Base-by-base conservation (phyloP, 2,888 invertebrate species). In the Scrobipalpa costella region DNA sequence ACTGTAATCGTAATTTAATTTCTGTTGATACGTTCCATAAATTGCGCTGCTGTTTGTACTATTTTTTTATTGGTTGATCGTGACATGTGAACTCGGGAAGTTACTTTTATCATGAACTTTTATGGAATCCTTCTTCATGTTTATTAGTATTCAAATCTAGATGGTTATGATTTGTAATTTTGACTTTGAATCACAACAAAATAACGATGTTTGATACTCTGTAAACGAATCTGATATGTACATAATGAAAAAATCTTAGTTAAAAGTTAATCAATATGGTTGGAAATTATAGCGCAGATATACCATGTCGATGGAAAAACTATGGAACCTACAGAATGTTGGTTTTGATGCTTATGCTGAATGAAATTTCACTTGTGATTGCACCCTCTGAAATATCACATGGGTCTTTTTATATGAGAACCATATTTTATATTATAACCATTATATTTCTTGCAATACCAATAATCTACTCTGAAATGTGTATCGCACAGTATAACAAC, bases 331-430 rank as follows among this genome's bases (percentile, higher is more conserved):
- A 87, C 67, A 84, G 73, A 75, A 66, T 86, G 13, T 67, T 90
- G 13, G 8, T 90, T 61, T 86, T 83, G 80, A 80, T 78, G 33
- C 88, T 86, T 85, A 88, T 88, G 88, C 73, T 88, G 76, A 87
- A 86, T 63, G 88, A 90, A 73, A 69, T 77, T 7, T 70, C 85
- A 1, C 63, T 85, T 9, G 77, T 81, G 66, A 77, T 78, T 58
- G 71, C 77, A 58, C 80, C 84, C 3, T 69, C 77, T 5, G 80
- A 83, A 61, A 77, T 88, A 68, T 79, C 88, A 7, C 81, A 86
- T 64, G 76, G 73, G 63, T 84, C 84, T 63, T 85, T 81, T 68
- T 88, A 85, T 66, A 63, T 79, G 3, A 78, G 82, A 65, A 72
- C 72, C 40, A 3, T 67, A 6, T 58, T 88, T 59, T 80, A 86